Evolutionary conservation across 2,888 invertebrate species (phyloP).

Genomic region (Pelosia muscerda): DNA sequence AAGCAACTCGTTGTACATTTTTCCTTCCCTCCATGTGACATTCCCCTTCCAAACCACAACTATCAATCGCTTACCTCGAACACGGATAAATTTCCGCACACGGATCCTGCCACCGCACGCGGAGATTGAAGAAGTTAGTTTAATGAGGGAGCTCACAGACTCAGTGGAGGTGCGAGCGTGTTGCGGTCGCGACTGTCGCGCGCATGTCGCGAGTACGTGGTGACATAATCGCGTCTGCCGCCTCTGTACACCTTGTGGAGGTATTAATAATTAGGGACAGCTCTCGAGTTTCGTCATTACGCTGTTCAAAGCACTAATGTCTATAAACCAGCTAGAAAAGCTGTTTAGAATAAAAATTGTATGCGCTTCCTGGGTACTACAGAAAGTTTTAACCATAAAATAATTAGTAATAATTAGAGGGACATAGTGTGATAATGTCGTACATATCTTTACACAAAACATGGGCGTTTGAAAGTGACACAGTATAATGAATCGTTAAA

Average conservation of each 20-base stretch:
- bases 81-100: conserved; percentile 27
- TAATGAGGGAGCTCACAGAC: conserved; percentile 47
- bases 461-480: no score
- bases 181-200: conserved; percentile 21
- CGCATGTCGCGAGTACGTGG: conserved; percentile 3
- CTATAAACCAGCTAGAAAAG: no score
- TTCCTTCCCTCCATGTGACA: neutral
- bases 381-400: no score
- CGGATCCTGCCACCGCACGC: conserved; percentile 25
- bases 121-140: conserved; percentile 52
- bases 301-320: neutral
- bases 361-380: no score
- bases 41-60: neutral
- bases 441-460: no score
- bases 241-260: conserved; percentile 27
- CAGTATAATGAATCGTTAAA: no score
- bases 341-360: no score
- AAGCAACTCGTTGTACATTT: neutral
- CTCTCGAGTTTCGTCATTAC: conserved; percentile 10
- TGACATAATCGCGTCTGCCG: conserved; percentile 18
- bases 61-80: conserved; percentile 31
- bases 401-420: no score
- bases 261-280: conserved; percentile 13
- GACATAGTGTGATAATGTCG: no score
- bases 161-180: conserved; percentile 35